phyloP scores from a whole-genome alignment of 2,113 vertebrate species.

The Saccopteryx bilineata region DNA sequence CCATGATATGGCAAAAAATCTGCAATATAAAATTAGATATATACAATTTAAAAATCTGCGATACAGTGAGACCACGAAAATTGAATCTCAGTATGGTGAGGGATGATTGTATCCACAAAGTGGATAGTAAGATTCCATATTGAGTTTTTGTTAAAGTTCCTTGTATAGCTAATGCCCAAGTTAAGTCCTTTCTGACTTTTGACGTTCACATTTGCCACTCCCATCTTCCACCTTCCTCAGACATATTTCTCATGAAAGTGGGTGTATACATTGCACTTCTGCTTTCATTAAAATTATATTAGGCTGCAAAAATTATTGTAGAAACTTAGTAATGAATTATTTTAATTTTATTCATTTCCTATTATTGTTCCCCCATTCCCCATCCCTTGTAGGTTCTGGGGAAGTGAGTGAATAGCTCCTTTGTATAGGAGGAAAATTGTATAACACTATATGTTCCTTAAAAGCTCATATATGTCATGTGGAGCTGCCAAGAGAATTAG shows the following conservation, averaged over 20 bases:
- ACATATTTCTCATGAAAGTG: background rate
- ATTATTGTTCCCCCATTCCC: background rate
- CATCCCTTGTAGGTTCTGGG: background rate
- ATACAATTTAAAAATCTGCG: too few relatives aligned
- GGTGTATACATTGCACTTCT: background rate
- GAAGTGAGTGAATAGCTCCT: background rate
- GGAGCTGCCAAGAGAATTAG: background rate
- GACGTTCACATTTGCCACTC: background rate
- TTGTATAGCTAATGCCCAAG: background rate
- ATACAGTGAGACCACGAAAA: too few relatives aligned
- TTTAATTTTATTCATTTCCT: constrained; percentile 14
- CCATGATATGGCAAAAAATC: too few relatives aligned
- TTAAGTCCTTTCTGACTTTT: background rate
- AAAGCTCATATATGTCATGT: background rate
- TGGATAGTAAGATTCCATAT: too few relatives aligned
- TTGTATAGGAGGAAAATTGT: background rate
- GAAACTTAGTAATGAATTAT: background rate
- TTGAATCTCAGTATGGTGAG: too few relatives aligned
- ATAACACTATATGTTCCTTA: background rate
- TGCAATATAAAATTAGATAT: too few relatives aligned
- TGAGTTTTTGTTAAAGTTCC: background rate
- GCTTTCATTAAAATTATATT: background rate
- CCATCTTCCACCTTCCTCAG: background rate
- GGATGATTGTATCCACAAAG: too few relatives aligned
- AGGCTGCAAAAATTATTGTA: background rate